Percentiles rank a stretch among this genome's conserved stretches.
These are phyloP conservation scores for Micronycteris hirsuta DNA, from an alignment of 2,113 vertebrate species.

Conservation along the genomic window DNA sequence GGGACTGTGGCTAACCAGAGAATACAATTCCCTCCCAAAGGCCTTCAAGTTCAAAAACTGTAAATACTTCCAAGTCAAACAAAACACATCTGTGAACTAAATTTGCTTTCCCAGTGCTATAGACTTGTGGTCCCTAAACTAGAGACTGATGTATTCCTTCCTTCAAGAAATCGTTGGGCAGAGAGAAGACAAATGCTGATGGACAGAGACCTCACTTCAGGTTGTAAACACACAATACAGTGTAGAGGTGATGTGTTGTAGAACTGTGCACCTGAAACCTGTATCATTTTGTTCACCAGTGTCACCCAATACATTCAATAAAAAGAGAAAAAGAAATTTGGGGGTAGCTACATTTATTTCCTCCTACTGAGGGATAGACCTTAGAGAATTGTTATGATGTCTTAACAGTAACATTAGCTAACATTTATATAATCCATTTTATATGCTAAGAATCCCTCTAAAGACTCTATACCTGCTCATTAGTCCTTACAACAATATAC, in stretches of 20 bases:
- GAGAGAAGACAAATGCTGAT: no score
- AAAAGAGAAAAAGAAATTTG: no score
- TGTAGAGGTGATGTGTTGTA: no score
- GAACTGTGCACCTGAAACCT: no score
- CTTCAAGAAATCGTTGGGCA: background rate
- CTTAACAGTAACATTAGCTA: background rate
- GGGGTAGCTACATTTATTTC: background rate
- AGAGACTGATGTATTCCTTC: background rate
- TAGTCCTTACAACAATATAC: background rate
- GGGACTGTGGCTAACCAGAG: background rate
- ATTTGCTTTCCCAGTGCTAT: background rate
- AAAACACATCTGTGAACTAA: conserved; percentile 1
- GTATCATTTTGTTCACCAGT: no score
- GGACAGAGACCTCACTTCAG: no score
- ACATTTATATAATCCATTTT: background rate
- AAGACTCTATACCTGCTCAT: background rate
- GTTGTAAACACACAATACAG: no score
- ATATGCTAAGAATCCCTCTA: background rate
- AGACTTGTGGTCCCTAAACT: background rate
- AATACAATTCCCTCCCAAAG: background rate
- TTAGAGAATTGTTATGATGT: background rate
- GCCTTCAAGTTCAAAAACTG: background rate
- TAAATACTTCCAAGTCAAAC: background rate
- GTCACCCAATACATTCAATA: no score
- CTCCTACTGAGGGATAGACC: background rate